Conservation (phyloP, 37 sponge, comb jelly and placozoan genomes). For the Lycopodina hypogea region DNA sequence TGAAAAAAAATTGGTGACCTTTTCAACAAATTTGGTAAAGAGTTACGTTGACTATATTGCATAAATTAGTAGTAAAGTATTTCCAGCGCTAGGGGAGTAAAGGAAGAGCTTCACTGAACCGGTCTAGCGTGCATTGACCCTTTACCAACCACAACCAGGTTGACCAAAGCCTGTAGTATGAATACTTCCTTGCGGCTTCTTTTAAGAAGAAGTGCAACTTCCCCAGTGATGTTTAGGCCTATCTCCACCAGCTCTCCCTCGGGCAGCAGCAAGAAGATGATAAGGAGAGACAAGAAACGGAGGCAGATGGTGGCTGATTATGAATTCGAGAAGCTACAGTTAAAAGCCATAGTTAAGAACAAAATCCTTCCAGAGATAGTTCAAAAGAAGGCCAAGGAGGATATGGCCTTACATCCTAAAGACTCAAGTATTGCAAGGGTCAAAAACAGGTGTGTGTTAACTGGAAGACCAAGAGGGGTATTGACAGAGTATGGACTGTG, state of each 20-base stretch:
- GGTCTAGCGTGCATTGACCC: too few relatives aligned
- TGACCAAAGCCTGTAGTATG: too few relatives aligned
- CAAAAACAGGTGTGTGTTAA: slow-evolving; percentile 68
- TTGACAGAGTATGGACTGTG: slow-evolving; percentile 50
- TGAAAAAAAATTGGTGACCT: too few relatives aligned
- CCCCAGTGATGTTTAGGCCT: not conserved
- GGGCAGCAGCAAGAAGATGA: slow-evolving; percentile 19
- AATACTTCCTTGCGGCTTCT: not conserved
- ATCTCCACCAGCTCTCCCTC: not conserved
- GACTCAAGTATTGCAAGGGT: slow-evolving; percentile 67
- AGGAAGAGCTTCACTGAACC: too few relatives aligned
- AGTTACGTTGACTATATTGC: too few relatives aligned
- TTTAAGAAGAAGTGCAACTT: not conserved
- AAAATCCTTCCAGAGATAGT: slow-evolving; percentile 59
- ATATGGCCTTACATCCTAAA: slow-evolving; percentile 43
- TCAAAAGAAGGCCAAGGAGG: slow-evolving; percentile 35
- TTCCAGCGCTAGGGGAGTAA: too few relatives aligned
- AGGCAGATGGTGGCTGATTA: slow-evolving; percentile 51
- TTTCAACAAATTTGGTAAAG: too few relatives aligned
- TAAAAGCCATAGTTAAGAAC: slow-evolving; percentile 48
- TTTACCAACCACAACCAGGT: too few relatives aligned
- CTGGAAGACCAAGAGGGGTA: slow-evolving; percentile 67
- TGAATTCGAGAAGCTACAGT: slow-evolving; percentile 38
- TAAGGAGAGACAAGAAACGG: slow-evolving; percentile 56
- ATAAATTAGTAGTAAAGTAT: too few relatives aligned